phyloP scores from a whole-genome alignment of 1,140 invertebrate species.

The Aphidius ervi region DNA sequence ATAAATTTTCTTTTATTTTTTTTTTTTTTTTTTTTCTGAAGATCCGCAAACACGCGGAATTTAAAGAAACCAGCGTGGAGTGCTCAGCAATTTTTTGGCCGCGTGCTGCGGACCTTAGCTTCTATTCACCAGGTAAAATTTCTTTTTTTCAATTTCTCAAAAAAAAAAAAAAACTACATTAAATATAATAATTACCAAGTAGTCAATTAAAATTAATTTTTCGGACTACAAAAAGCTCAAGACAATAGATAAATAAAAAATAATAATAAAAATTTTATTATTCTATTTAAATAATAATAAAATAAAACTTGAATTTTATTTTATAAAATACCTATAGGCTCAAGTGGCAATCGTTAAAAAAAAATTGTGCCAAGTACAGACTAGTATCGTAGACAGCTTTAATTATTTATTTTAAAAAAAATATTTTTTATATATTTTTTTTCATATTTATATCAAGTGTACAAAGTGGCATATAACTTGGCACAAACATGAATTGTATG shows the following conservation, averaged over 20 bases:
- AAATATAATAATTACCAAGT: background rate
- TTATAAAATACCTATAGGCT: no score
- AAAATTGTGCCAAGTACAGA: constrained; percentile 13
- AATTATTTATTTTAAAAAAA: constrained; percentile 9
- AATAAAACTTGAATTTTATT: no score
- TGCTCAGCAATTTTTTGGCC: constrained; percentile 49
- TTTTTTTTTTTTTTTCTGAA: background rate
- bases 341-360: constrained; percentile 8
- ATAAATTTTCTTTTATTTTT: no score
- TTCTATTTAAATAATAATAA: no score
- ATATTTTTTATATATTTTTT: constrained; percentile 13
- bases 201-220: no score
- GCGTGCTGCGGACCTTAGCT: constrained; percentile 48
- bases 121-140: constrained; percentile 47
- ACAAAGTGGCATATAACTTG: constrained; percentile 20
- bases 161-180: background rate
- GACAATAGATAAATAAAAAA: no score
- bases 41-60: constrained; percentile 47
- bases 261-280: no score
- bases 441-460: constrained; percentile 9
- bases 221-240: no score
- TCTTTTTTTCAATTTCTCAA: background rate
- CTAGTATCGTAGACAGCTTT: constrained; percentile 16
- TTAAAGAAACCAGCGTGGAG: constrained; percentile 48
- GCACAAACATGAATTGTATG: constrained; percentile 20